Evolutionary conservation across 2,113 vertebrate species (phyloP), one percentile per base, ranked within the genome.

Genomic region (Lepus americanus): DNA sequence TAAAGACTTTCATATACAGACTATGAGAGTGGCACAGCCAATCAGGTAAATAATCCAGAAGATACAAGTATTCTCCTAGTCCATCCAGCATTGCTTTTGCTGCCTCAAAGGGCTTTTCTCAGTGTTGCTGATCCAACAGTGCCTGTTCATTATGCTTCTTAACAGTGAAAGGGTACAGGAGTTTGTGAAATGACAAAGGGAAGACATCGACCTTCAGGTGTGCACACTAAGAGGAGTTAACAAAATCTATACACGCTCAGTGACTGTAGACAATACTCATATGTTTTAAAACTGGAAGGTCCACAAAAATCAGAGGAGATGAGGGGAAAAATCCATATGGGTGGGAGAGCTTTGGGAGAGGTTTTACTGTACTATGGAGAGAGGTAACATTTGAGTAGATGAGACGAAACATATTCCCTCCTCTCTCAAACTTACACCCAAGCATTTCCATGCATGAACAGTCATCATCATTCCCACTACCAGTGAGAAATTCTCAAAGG

Each of bases 381-480:
- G 25, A 44, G 5, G 36, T 0, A 59, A 1, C 9, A 67, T 61
- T 33, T 78, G 13, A 81, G 23, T 14, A 23, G 10, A 55, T 25
- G 14, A 9, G 36, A 69, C 84, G n/a, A 61, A 66, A 17, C 1
- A 22, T 19, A 59, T 19, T 59, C 55, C 19, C 55, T 59, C 14
- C 55, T 59, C 19, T 16, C 55, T 59, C 8, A 59, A 14, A 29
- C 59, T 93, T 66, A 87, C 23, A 5, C 17, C 12, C 55, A 64
- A 39, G 22, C 9, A 33, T 13, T 22, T 23, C 17, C 2, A 20
- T 14, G 19, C 20, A 7, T 2, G 64, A 36, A 20, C 19, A 20
- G 4, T 33, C 1, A 23, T 44, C 31, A 0, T 0, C 11, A 3
- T 20, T 14, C 4, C 25, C 8, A 6, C 33, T 39, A 63, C 5